Evolutionary conservation across 2,888 invertebrate species (phyloP), one percentile per base, ranked within the genome.

Genomic region (Zootermopsis nevadensis): DNA sequence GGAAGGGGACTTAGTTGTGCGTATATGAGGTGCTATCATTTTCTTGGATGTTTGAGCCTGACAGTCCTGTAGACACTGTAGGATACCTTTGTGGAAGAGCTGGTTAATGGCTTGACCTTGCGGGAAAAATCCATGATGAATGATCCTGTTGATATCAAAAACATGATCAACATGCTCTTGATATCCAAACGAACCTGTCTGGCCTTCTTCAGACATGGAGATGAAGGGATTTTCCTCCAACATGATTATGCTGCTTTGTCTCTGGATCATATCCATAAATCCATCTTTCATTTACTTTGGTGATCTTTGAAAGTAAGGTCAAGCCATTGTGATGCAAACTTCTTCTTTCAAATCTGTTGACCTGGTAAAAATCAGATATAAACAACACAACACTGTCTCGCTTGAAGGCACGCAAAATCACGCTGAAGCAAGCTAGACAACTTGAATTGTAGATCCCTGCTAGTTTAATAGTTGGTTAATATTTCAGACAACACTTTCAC

Each of bases 401-500:
- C n/a, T 12, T 6, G 8, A 67, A 15, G n/a, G n/a, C 12, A 15
- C 27, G 12, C 67, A 67, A 27, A 24, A 7, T 24, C 7, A 24
- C 22, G 24, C 66, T 15, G 27, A n/a, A 7, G 24, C 24, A 15
- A 66, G 24, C 4, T 22, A 69, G 22, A 6, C 22, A 30, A 31
- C 33, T 69, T 31, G 15, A 69, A 33, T 2, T 33, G 22, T 33
- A 22, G 12, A 33, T 33, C 22, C 33, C 15, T 60, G 3, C 27
- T 8, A 60, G 0, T 6, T 60, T 27, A 60, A 12, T 27, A 27
- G 7, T 69, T 69, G 30, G 22, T 30, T 69, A 33, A 22, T 69
- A 33, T 74, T 74, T 74, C 74, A 74, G 74, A 24, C n/a, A 38
- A 33, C 69, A 6, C 38, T 74, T 24, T 38, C 31, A 12, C 74